Percentiles rank a stretch among this genome's conserved stretches.
Conservation (phyloP, 30 jellyfish, hydroid and myxozoan genomes). For the Morbakka virulenta region DNA sequence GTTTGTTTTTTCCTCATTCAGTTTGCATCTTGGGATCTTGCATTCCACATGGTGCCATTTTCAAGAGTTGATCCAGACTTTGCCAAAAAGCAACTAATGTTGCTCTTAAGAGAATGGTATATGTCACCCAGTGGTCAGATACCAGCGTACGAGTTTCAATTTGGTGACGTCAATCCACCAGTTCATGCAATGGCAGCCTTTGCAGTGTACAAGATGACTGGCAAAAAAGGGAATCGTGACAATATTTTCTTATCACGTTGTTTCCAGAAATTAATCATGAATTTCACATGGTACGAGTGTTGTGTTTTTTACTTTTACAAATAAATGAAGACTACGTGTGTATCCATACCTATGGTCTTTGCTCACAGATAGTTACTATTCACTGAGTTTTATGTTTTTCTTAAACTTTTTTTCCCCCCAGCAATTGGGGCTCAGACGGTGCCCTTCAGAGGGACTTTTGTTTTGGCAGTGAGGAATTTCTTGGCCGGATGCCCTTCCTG, state of each 20-base stretch:
- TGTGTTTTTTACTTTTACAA: too few relatives aligned
- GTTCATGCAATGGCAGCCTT: slow-evolving; percentile 86
- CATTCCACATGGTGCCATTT: slow-evolving; percentile 90
- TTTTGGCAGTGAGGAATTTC: too few relatives aligned
- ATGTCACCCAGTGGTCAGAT: slow-evolving; percentile 96
- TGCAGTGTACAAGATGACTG: slow-evolving; percentile 76
- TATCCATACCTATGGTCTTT: too few relatives aligned
- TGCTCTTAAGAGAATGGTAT: slow-evolving; percentile 85
- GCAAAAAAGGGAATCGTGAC: slow-evolving; percentile 73
- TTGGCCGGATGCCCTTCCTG: too few relatives aligned
- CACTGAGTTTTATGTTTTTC: neutral
- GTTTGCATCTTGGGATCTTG: slow-evolving; percentile 95
- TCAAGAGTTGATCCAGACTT: slow-evolving; percentile 77
- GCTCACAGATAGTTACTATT: too few relatives aligned
- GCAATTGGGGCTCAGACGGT: too few relatives aligned
- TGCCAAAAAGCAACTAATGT: slow-evolving; percentile 67
- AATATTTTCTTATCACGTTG: slow-evolving; percentile 74
- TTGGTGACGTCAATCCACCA: slow-evolving; percentile 92
- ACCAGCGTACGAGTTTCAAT: slow-evolving; percentile 92
- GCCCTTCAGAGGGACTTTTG: too few relatives aligned
- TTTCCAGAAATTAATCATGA: slow-evolving; percentile 84
- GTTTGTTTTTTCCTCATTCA: slow-evolving; percentile 22
- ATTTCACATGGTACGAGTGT: slow-evolving; percentile 89
- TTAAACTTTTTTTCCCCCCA: too few relatives aligned
- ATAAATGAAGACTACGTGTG: too few relatives aligned